phyloP scores from a whole-genome alignment of 1,140 invertebrate genomes.

The Mizuhopecten yessoensis region DNA sequence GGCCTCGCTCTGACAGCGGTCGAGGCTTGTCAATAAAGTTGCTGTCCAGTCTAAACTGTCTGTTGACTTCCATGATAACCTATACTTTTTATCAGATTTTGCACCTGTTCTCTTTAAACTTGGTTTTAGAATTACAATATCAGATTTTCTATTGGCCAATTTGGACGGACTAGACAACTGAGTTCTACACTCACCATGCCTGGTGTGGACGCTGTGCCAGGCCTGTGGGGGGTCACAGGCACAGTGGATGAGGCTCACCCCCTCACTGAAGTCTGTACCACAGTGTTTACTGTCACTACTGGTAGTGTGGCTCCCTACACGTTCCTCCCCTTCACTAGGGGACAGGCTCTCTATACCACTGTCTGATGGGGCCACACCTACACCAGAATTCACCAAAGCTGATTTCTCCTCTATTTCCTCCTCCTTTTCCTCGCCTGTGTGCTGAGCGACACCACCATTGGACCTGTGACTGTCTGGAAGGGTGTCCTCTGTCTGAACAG shows the following conservation, averaged over 20 bases:
- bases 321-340: constrained; percentile 43
- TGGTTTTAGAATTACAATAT: constrained; percentile 70
- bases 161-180: constrained; percentile 44
- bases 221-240: constrained; percentile 52
- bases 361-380: constrained; percentile 60
- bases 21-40: constrained; percentile 67
- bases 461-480: constrained; percentile 55
- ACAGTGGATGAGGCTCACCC: constrained; percentile 42
- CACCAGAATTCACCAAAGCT: neutral
- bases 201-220: constrained; percentile 44
- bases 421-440: constrained; percentile 37
- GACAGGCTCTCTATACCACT: constrained; percentile 62
- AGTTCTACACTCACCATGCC: constrained; percentile 70
- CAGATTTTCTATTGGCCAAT: constrained; percentile 65
- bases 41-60: constrained; percentile 72
- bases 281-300: neutral
- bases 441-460: constrained; percentile 54
- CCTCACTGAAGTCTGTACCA: constrained; percentile 5
- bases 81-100: constrained; percentile 60
- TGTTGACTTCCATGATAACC: constrained; percentile 73
- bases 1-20: constrained; percentile 69
- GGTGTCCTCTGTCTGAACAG: constrained; percentile 54
- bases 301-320: neutral
- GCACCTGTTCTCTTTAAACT: constrained; percentile 66
- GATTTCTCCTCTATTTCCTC: constrained; percentile 21